phyloP scores from a whole-genome alignment of 2,888 invertebrate genomes.

The Nymphalis c-album region DNA sequence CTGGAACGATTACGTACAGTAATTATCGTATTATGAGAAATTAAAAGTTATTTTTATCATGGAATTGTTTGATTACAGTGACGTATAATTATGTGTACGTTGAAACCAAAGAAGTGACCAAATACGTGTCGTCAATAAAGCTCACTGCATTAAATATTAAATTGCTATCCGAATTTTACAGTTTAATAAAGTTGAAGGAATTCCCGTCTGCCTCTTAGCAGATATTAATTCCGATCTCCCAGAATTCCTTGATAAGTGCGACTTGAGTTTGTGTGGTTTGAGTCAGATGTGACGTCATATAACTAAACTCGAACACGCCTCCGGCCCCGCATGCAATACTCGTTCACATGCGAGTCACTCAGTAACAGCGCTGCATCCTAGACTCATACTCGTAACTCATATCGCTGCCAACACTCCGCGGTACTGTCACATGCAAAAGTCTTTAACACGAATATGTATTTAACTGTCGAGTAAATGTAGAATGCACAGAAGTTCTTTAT shows the following conservation, averaged over 20 bases:
- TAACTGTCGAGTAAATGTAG: background rate
- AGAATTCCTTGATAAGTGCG: background rate
- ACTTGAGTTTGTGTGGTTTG: background rate
- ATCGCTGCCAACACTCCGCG: constrained; percentile 1
- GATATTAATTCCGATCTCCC: background rate
- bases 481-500: too few species aligned
- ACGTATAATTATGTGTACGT: too few species aligned
- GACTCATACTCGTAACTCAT: constrained; percentile 4
- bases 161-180: too few species aligned
- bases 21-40: too few species aligned
- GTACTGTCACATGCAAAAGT: constrained; percentile 1
- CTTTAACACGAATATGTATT: background rate
- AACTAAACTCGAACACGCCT: background rate
- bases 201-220: background rate
- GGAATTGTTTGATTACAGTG: too few species aligned
- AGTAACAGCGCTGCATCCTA: constrained; percentile 5
- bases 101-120: too few species aligned
- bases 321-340: background rate
- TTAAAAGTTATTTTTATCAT: too few species aligned
- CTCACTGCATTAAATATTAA: too few species aligned
- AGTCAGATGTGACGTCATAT: constrained; percentile 4
- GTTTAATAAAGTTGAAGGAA: background rate
- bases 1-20: too few species aligned
- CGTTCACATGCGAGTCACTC: constrained; percentile 9
- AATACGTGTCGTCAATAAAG: too few species aligned